These are phyloP conservation scores for Lates calcarifer DNA, from an alignment of 2,113 vertebrate genomes.

Conservation along the genomic window DNA sequence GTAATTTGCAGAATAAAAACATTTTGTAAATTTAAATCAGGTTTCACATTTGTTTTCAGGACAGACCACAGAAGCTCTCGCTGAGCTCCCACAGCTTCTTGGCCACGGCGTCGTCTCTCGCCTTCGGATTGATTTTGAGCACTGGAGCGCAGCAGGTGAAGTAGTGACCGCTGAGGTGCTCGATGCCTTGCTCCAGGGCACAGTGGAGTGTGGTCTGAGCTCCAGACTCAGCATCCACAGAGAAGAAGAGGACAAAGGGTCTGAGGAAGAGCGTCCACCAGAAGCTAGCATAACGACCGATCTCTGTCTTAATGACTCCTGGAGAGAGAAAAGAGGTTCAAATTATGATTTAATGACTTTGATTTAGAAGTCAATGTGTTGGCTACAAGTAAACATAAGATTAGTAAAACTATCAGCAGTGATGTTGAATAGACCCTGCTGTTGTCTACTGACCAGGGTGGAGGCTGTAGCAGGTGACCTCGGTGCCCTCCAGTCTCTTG, in stretches of 20 bases:
- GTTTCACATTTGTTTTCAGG: too few species aligned
- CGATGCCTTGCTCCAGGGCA: constrained; percentile 58
- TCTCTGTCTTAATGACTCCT: constrained; percentile 60
- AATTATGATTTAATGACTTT: too few species aligned
- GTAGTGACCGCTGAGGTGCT: constrained; percentile 59
- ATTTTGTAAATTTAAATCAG: too few species aligned
- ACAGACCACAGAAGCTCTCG: constrained; percentile 55
- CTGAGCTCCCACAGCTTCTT: constrained; percentile 71
- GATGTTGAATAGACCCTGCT: too few species aligned
- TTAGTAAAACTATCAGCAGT: too few species aligned
- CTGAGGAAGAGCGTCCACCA: not conserved
- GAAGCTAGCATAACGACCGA: not conserved
- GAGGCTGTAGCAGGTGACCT: constrained; percentile 85
- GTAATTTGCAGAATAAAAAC: too few species aligned
- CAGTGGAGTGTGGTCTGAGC: constrained; percentile 72
- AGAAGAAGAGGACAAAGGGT: constrained; percentile 17
- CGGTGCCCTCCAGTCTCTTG: constrained; percentile 82
- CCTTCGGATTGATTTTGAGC: constrained; percentile 34
- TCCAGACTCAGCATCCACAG: constrained; percentile 33
- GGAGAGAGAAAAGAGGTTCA: not conserved
- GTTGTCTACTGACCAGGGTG: constrained; percentile 56
- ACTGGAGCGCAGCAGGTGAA: constrained; percentile 12
- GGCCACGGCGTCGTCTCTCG: constrained; percentile 56
- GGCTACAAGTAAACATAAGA: too few species aligned
- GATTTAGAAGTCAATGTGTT: too few species aligned